These are phyloP conservation scores for Hipposideros armiger DNA, from an alignment of 2,113 vertebrate species.

Conservation along the genomic window DNA sequence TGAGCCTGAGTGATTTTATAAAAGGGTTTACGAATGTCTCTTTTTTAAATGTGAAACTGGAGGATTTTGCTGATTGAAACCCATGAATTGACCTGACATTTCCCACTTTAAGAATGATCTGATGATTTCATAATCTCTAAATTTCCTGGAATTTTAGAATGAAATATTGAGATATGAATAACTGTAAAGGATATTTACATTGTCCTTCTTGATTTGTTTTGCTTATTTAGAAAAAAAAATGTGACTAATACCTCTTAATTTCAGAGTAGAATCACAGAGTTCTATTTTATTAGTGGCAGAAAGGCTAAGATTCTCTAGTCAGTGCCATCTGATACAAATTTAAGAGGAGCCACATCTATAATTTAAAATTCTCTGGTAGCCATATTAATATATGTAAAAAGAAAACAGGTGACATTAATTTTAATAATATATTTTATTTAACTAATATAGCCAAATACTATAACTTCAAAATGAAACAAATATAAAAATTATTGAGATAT, in stretches of 20 bases:
- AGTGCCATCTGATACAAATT: background rate
- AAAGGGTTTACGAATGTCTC: background rate
- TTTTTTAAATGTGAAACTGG: background rate
- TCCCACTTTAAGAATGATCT: background rate
- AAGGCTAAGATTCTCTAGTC: background rate
- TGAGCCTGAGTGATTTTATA: background rate
- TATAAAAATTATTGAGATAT: background rate
- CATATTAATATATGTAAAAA: background rate
- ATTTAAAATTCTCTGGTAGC: background rate
- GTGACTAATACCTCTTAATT: background rate
- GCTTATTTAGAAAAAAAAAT: background rate
- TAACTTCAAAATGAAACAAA: background rate
- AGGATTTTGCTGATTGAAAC: background rate
- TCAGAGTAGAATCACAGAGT: background rate
- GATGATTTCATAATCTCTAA: constrained; percentile 3
- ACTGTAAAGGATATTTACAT: background rate
- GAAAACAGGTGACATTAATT: background rate
- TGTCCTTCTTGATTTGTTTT: background rate
- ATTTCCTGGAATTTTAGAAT: constrained; percentile 44
- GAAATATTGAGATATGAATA: background rate
- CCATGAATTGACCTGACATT: background rate
- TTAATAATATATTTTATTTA: constrained; percentile 9
- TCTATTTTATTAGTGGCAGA: background rate
- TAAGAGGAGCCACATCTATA: background rate
- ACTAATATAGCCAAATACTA: background rate